Conservation (phyloP, 2,113 vertebrate genomes). For the Struthidea cinerea region DNA sequence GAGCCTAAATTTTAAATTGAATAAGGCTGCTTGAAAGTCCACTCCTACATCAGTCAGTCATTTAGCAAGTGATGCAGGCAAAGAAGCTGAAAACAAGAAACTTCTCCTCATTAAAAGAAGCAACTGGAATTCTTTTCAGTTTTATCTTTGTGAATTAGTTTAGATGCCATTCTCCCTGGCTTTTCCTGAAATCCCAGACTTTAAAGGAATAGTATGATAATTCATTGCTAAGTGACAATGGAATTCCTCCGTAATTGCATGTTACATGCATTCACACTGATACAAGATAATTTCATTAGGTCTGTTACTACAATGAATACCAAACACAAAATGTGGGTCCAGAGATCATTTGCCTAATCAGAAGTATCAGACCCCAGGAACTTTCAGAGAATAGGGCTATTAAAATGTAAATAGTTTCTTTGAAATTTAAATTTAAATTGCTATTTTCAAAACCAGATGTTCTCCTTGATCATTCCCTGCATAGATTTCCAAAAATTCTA, state of each 20-base stretch:
- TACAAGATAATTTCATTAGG: constrained; percentile 35
- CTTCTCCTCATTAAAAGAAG: neutral
- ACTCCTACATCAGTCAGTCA: neutral
- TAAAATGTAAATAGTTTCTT: constrained; percentile 30
- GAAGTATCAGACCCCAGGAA: neutral
- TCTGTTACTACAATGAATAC: neutral
- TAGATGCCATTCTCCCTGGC: neutral
- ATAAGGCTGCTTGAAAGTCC: neutral
- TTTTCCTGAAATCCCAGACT: neutral
- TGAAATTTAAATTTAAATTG: constrained; percentile 35
- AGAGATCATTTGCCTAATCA: constrained; percentile 33
- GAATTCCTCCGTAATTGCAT: neutral
- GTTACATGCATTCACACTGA: neutral
- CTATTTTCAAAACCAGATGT: neutral
- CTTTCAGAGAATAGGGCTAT: neutral
- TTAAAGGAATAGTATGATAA: neutral
- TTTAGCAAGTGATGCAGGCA: neutral
- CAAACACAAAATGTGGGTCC: neutral
- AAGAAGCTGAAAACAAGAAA: neutral
- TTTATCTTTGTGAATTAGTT: neutral
- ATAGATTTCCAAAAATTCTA: neutral
- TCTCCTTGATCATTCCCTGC: neutral
- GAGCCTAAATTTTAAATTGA: neutral
- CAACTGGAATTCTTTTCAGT: neutral
- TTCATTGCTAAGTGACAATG: neutral